Evolutionary conservation across 1,140 invertebrate species (phyloP).

Genomic region (Penaeus vannamei): DNA sequence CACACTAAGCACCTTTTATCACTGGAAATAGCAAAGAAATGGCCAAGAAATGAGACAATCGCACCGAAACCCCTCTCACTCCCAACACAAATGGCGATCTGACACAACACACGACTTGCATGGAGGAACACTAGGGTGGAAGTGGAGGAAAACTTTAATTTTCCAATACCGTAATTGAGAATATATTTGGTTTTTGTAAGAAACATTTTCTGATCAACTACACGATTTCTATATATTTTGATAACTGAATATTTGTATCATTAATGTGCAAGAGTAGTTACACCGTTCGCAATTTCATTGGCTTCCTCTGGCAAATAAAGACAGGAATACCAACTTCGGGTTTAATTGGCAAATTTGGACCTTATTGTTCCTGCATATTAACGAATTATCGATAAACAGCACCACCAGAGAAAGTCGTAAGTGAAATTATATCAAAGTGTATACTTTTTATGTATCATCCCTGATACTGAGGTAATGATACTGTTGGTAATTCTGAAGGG

Average conservation of each 20-base stretch:
- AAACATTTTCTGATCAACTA: too few relatives aligned
- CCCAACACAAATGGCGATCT: slow-evolving; percentile 57
- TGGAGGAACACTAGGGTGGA: neutral
- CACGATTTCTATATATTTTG: neutral
- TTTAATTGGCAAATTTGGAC: neutral
- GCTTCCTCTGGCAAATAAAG: slow-evolving; percentile 43
- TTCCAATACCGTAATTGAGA: neutral
- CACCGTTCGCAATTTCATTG: slow-evolving; percentile 13
- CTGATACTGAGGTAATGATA: neutral
- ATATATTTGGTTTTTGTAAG: too few relatives aligned
- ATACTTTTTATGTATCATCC: neutral
- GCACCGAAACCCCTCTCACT: neutral
- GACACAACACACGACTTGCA: slow-evolving; percentile 25
- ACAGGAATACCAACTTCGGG: slow-evolving; percentile 38
- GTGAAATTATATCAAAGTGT: neutral
- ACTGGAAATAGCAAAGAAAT: slow-evolving; percentile 7
- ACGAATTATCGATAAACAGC: neutral
- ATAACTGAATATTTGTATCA: neutral
- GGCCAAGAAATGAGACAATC: neutral
- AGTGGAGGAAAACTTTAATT: neutral
- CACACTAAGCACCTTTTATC: slow-evolving; percentile 36
- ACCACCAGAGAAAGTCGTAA: neutral
- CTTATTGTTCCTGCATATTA: neutral
- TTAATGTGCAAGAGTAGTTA: neutral
- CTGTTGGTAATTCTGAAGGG: slow-evolving; percentile 37